These are phyloP conservation scores for Herpetotheres cachinnans DNA, from an alignment of 2,113 vertebrate genomes.

Conservation along the genomic window DNA sequence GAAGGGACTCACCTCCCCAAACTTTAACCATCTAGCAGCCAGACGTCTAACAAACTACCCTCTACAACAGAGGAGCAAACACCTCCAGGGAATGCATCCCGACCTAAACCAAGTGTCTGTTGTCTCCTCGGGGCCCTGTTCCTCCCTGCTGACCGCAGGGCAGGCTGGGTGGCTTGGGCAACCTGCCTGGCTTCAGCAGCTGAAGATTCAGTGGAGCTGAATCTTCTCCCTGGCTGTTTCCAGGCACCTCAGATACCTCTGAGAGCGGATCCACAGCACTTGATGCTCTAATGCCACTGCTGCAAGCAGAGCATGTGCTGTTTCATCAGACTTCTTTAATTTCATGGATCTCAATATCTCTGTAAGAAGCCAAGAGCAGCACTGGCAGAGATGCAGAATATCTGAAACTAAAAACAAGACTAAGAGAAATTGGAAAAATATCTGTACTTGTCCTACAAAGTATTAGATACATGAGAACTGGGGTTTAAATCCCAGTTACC, in stretches of 20 bases:
- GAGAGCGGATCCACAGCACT: background rate
- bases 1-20: background rate
- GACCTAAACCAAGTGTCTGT: background rate
- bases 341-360: background rate
- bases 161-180: background rate
- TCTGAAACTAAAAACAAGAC: background rate
- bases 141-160: background rate
- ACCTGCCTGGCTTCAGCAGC: background rate
- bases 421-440: background rate
- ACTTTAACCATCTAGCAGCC: background rate
- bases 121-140: accelerated
- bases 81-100: background rate
- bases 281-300: background rate
- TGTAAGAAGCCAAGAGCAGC: background rate
- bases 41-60: no score
- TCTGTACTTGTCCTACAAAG: background rate
- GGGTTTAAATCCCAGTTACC: background rate
- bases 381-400: background rate
- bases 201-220: background rate
- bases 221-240: background rate
- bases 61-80: background rate
- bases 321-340: background rate
- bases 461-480: background rate
- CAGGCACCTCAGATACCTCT: background rate
- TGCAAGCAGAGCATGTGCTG: background rate